These are phyloP conservation scores for Danio tinwini DNA, from an alignment of 2,797 vertebrate species.

Conservation along the genomic window DNA sequence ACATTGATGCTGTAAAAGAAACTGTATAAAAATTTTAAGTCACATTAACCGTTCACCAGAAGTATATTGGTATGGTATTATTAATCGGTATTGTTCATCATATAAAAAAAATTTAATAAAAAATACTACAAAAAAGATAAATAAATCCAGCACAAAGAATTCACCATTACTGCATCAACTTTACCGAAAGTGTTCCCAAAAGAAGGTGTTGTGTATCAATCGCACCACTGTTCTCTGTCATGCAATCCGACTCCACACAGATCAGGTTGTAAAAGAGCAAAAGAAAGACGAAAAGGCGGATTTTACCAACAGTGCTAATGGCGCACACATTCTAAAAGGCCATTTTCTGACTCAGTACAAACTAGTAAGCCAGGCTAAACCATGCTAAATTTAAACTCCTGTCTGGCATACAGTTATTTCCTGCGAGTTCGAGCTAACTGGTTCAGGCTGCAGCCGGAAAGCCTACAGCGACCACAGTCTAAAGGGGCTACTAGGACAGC, in stretches of 20 bases:
- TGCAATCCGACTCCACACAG: constrained; percentile 15
- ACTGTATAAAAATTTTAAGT: too few species aligned
- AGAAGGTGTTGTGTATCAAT: neutral
- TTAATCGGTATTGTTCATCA: too few species aligned
- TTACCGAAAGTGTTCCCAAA: neutral
- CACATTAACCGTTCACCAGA: too few species aligned
- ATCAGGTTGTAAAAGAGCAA: constrained; percentile 28
- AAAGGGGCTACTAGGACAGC: constrained; percentile 3
- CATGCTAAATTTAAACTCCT: constrained; percentile 30
- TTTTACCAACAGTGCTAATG: constrained; percentile 1
- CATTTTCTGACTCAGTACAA: neutral
- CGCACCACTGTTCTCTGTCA: neutral
- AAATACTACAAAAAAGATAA: neutral
- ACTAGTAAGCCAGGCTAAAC: constrained; percentile 8
- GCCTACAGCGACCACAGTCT: constrained; percentile 16
- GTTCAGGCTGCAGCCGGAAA: constrained; percentile 38
- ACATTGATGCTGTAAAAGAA: too few species aligned
- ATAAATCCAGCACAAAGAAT: neutral
- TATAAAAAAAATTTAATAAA: too few species aligned
- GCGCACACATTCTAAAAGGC: neutral
- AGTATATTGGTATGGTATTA: too few species aligned
- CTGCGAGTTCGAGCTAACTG: constrained; percentile 30
- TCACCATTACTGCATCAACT: neutral
- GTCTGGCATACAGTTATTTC: constrained; percentile 34
- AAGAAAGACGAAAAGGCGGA: constrained; percentile 11